These are phyloP conservation scores for Aphrocallistes beatrix DNA, from an alignment of 37 sponge, comb jelly and placozoan genomes.

Conservation along the genomic window DNA sequence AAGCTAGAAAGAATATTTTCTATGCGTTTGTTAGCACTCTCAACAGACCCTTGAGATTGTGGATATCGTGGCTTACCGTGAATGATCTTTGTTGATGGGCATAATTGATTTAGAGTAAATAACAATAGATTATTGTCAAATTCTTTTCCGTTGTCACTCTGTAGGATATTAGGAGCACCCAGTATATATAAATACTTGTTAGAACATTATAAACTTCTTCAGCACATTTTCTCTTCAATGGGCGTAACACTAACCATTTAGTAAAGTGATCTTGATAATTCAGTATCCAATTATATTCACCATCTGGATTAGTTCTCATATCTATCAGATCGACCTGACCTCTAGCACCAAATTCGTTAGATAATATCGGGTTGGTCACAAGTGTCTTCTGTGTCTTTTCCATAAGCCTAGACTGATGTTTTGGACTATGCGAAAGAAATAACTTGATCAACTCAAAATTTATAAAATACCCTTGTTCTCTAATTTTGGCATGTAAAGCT, in stretches of 20 bases:
- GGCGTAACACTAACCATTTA: conserved; percentile 9
- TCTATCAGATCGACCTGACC: background rate
- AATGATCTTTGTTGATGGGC: conserved; percentile 12
- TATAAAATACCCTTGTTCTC: background rate
- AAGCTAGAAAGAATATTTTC: conserved; percentile 3
- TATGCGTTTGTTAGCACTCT: background rate
- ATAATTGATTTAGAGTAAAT: background rate
- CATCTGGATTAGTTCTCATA: background rate
- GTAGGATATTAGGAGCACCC: background rate
- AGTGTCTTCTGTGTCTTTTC: background rate
- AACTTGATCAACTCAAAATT: background rate
- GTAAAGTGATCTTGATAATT: background rate
- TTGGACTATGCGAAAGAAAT: conserved; percentile 8
- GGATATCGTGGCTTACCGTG: background rate
- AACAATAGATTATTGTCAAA: background rate
- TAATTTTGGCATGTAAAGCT: background rate
- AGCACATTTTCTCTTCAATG: conserved; percentile 18
- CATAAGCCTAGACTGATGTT: background rate
- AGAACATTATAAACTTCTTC: background rate
- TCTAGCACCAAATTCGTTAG: conserved; percentile 15
- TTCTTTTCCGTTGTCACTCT: conserved; percentile 4
- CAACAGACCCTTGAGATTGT: background rate
- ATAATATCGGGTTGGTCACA: background rate
- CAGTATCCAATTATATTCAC: conserved; percentile 4
- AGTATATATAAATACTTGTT: background rate